A percentile compares a stretch with the other conserved stretches of the same genome.
Conservation (phyloP, 1,140 invertebrate genomes). For the Drosophila takahashii region DNA sequence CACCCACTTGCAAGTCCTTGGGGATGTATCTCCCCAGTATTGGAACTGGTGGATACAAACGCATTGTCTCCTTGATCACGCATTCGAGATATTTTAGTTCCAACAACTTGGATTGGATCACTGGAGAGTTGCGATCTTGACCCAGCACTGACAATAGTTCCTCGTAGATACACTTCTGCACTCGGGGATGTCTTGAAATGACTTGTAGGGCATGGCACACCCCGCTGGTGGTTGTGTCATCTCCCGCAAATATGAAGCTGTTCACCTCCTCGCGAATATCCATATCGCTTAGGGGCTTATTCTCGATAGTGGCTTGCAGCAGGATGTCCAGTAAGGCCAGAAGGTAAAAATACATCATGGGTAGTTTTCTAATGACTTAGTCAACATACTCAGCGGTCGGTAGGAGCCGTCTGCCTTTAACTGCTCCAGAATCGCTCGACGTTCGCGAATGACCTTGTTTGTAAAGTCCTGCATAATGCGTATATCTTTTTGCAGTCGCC, state of each 20-base stretch:
- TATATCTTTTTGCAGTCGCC: background rate
- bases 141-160: background rate
- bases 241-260: background rate
- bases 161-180: background rate
- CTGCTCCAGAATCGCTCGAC: background rate
- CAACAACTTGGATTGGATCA: background rate
- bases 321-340: background rate
- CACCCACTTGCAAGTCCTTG: background rate
- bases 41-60: conserved; percentile 1
- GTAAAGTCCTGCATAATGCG: background rate
- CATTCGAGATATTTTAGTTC: background rate
- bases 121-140: background rate
- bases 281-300: background rate
- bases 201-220: background rate
- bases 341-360: background rate
- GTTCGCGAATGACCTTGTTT: background rate
- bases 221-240: background rate
- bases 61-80: conserved; percentile 5
- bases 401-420: background rate
- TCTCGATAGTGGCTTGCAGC: background rate
- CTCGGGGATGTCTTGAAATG: background rate
- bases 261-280: background rate
- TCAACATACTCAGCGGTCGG: background rate
- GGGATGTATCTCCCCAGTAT: background rate
- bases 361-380: too few species aligned